Conservation (phyloP, 2,797 vertebrate genomes). For the Loris lydekkerianus region DNA sequence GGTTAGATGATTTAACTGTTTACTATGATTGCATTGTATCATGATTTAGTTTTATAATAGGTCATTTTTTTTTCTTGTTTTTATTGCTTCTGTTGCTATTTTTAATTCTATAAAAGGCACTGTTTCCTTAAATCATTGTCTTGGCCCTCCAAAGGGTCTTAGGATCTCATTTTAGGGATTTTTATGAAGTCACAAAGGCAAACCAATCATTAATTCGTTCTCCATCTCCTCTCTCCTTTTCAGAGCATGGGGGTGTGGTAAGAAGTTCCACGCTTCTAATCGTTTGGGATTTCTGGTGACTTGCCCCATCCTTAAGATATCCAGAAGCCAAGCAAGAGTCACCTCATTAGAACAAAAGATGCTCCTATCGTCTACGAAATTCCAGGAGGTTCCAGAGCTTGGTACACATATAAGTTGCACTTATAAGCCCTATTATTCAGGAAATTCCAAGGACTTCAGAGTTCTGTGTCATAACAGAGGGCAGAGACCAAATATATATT, state of each 20-base stretch:
- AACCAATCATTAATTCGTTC: background rate
- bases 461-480: background rate
- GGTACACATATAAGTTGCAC: too few relatives aligned
- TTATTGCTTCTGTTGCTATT: background rate
- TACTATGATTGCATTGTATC: background rate
- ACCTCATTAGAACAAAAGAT: background rate
- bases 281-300: background rate
- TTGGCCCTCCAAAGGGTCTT: background rate
- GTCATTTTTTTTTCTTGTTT: background rate
- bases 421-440: background rate
- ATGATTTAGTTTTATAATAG: background rate
- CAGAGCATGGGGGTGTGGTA: background rate
- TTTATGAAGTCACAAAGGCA: background rate
- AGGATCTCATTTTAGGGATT: background rate
- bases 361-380: background rate
- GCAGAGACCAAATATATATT: background rate
- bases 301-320: background rate
- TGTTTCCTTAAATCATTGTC: constrained; percentile 30
- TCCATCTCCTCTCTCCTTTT: too few relatives aligned
- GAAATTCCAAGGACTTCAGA: background rate
- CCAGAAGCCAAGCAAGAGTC: background rate
- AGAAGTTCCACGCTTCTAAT: background rate
- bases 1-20: background rate
- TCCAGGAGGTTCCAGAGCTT: background rate
- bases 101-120: constrained; percentile 11